A percentile compares a stretch with the other conserved stretches of the same genome.
Evolutionary conservation across 2,888 invertebrate species (phyloP).

Genomic region (Nomada ruficornis): DNA sequence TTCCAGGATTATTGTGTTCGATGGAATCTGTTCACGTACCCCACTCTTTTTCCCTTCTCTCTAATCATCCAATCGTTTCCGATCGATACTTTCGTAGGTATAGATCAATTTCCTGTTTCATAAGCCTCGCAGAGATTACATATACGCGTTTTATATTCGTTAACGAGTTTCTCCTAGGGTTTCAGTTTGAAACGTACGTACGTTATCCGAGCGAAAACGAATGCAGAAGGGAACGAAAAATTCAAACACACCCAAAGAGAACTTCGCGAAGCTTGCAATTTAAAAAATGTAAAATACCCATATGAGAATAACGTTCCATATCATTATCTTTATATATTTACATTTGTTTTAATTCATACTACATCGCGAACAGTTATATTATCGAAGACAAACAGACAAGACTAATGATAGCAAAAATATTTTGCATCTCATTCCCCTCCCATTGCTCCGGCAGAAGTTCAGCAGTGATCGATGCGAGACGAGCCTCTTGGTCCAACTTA

Average conservation of each 20-base stretch:
- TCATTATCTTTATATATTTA: neutral
- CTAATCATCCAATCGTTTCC: neutral
- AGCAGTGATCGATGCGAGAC: neutral
- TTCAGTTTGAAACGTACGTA: conserved; percentile 11
- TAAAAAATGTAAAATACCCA: neutral
- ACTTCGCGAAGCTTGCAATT: neutral
- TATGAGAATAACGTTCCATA: neutral
- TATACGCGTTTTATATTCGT: conserved; percentile 30
- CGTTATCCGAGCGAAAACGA: neutral
- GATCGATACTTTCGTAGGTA: conserved; percentile 11
- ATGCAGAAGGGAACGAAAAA: neutral
- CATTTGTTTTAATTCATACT: too few relatives aligned
- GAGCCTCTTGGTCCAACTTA: neutral
- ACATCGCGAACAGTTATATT: too few relatives aligned
- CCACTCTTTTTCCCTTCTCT: neutral
- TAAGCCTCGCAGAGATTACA: conserved; percentile 17
- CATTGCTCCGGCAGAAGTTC: neutral
- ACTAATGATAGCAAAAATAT: neutral
- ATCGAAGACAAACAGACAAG: neutral
- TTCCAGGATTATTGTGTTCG: neutral
- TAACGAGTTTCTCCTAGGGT: conserved; percentile 32
- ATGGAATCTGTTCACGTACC: neutral
- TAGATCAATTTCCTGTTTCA: conserved; percentile 37
- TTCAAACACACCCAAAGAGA: neutral
- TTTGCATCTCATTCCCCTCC: neutral